Conservation (phyloP, 2,888 invertebrate species). For the Yponomeuta malinellus region DNA sequence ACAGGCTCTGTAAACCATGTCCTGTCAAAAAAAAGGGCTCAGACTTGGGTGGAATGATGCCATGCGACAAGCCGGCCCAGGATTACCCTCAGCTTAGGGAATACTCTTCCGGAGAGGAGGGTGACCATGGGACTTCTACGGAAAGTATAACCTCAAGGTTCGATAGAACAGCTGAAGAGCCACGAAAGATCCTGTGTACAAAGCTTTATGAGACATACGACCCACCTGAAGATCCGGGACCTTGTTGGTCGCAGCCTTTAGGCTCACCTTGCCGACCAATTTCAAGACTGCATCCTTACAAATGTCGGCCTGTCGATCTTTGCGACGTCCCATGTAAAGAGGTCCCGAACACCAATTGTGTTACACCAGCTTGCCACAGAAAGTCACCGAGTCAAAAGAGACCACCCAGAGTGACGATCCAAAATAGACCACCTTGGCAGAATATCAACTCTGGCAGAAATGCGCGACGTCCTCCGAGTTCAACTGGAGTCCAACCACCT, state of each 20-base stretch:
- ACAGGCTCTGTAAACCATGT: background rate
- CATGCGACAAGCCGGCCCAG: background rate
- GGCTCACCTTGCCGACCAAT: background rate
- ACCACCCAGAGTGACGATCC: background rate
- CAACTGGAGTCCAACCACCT: background rate
- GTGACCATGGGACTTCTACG: background rate
- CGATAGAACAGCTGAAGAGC: background rate
- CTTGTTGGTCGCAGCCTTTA: background rate
- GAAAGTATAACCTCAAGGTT: background rate
- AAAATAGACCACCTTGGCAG: background rate
- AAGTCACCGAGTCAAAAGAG: background rate
- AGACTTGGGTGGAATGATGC: background rate
- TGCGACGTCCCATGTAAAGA: background rate
- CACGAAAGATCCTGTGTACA: background rate
- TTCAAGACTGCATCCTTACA: background rate
- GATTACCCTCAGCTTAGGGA: background rate
- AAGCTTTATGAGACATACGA: background rate
- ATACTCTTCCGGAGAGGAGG: background rate
- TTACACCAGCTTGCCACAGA: background rate
- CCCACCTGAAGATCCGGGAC: background rate
- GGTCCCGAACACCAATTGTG: background rate
- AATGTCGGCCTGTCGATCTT: background rate
- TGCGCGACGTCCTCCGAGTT: background rate
- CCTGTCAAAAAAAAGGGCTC: background rate
- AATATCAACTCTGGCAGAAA: background rate